A percentile compares a stretch with the other conserved stretches of the same genome.
phyloP scores from a whole-genome alignment of 2,797 vertebrate species.

The Peromyscus nudipes region DNA sequence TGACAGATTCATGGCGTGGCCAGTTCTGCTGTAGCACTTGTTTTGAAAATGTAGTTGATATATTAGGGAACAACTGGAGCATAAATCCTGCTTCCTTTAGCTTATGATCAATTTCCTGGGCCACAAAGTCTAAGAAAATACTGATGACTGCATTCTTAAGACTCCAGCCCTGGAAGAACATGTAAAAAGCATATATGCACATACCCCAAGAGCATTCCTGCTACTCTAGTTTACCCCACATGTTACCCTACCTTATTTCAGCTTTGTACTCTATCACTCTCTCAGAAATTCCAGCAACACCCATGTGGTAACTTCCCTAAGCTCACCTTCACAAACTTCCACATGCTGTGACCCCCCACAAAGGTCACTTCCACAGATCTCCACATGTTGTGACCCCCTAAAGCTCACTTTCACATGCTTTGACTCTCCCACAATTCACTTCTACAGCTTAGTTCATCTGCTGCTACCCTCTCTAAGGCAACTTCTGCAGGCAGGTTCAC shows the following conservation, averaged over 20 bases:
- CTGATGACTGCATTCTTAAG: neutral
- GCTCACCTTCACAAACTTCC: neutral
- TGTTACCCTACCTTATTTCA: neutral
- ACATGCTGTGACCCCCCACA: neutral
- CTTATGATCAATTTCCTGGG: constrained; percentile 34
- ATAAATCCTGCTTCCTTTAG: constrained; percentile 61
- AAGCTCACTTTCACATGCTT: neutral
- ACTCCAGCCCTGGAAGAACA: neutral
- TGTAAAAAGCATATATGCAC: too few relatives aligned
- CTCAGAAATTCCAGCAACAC: too few relatives aligned
- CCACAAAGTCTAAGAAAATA: neutral
- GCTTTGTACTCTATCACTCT: neutral
- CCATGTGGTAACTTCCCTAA: neutral
- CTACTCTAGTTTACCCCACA: neutral
- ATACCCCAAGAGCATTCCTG: neutral
- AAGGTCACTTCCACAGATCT: neutral
- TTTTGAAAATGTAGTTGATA: constrained; percentile 53
- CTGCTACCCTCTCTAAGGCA: neutral
- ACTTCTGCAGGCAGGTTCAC: neutral
- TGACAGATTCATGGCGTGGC: neutral
- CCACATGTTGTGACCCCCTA: neutral
- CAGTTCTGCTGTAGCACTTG: constrained; percentile 45
- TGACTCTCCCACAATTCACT: neutral
- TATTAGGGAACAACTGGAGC: constrained; percentile 3
- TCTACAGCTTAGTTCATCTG: neutral